A percentile compares a stretch with the other conserved stretches of the same genome.
Conservation (phyloP, 1,140 invertebrate species). For the Dinothrombium tinctorium region DNA sequence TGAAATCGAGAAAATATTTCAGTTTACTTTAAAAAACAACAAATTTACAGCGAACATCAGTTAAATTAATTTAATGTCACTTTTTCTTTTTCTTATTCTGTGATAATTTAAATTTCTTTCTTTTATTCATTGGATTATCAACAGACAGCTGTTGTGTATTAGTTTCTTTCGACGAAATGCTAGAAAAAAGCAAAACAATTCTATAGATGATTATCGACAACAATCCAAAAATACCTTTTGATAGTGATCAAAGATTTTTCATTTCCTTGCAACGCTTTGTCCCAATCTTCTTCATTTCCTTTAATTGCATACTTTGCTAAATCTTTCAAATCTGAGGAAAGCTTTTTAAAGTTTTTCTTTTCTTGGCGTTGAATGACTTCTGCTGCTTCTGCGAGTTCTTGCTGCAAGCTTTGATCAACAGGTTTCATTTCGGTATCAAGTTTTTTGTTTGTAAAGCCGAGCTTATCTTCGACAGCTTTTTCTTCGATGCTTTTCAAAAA, state of each 20-base stretch:
- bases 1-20: no score
- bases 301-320: constrained; percentile 61
- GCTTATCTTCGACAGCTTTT: constrained; percentile 36
- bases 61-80: no score
- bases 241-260: constrained; percentile 17
- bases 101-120: no score
- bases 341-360: constrained; percentile 8
- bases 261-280: constrained; percentile 28
- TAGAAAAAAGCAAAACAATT: no score
- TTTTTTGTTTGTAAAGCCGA: constrained; percentile 27
- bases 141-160: no score
- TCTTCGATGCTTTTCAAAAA: constrained; percentile 32
- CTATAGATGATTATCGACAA: not conserved
- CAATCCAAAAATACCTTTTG: constrained; percentile 17
- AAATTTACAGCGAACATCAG: no score
- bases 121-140: no score
- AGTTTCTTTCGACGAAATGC: no score
- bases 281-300: constrained; percentile 54
- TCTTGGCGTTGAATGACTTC: constrained; percentile 22
- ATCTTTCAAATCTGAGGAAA: constrained; percentile 23
- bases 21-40: no score
- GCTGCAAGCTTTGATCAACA: constrained; percentile 30
- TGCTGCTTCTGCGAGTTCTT: constrained; percentile 56
- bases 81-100: no score
- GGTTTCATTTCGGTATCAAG: constrained; percentile 12